Conservation (phyloP, 2,797 vertebrate species). For the Melanogrammus aeglefinus region DNA sequence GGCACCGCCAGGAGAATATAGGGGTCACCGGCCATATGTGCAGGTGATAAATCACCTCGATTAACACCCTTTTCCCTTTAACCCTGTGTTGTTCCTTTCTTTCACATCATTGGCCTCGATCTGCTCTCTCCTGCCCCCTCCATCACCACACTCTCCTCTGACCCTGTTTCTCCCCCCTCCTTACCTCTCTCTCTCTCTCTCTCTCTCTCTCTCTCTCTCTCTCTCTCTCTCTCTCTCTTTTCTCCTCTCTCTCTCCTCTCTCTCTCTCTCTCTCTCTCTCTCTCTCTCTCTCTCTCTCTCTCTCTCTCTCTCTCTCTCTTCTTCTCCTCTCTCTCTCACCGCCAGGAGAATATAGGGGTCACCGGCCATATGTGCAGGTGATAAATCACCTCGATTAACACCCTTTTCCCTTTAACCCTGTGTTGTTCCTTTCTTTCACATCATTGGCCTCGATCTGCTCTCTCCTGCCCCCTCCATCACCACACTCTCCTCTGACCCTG, state of each 20-base stretch:
- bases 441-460: too few species aligned
- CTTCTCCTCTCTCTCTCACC: too few species aligned
- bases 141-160: not conserved
- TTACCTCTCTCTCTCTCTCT: not conserved
- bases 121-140: not conserved
- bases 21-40: not conserved
- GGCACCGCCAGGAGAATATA: too few species aligned
- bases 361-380: too few species aligned
- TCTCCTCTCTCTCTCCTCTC: not conserved
- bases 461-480: too few species aligned
- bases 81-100: not conserved
- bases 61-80: conserved; percentile 2
- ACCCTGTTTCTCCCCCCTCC: not conserved
- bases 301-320: too few species aligned
- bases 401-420: too few species aligned
- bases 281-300: not conserved
- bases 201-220: not conserved
- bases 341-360: too few species aligned
- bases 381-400: too few species aligned
- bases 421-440: too few species aligned
- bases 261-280: too few species aligned
- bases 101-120: not conserved
- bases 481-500: too few species aligned
- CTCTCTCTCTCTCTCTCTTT: not conserved
- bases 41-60: not conserved